Evolutionary conservation across 2,113 vertebrate species (phyloP).

Genomic region (Erpornis zantholeuca): DNA sequence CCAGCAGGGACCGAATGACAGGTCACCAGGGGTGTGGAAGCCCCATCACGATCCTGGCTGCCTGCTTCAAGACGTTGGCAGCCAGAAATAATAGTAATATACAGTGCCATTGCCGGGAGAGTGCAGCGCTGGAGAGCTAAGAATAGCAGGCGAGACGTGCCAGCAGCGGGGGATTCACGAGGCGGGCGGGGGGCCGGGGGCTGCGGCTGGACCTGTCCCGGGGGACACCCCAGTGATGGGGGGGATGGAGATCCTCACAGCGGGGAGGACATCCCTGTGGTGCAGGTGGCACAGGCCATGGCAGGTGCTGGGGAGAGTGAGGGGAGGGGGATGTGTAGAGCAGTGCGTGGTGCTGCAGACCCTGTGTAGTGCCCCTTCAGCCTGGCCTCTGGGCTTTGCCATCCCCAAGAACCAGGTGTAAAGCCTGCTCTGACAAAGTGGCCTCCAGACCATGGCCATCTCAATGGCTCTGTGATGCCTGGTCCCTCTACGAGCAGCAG

Average conservation of each 20-base stretch:
- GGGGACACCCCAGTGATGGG: not conserved
- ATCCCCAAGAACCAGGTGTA: not conserved
- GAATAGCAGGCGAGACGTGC: conserved; percentile 40
- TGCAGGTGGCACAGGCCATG: not conserved
- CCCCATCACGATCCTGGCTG: conserved; percentile 36
- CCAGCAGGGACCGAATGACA: conserved; percentile 13
- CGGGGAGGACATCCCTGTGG: fast-evolving
- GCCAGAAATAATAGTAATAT: conserved; percentile 37
- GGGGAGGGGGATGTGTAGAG: not conserved
- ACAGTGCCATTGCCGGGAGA: not conserved
- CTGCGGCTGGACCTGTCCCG: fast-evolving
- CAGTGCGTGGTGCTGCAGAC: fast-evolving
- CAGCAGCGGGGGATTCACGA: not conserved
- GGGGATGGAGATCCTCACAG: not conserved
- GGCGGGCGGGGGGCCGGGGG: not conserved
- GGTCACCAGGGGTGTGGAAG: conserved; percentile 52
- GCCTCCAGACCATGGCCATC: not conserved
- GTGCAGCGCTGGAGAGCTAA: conserved; percentile 37
- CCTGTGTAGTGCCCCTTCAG: fast-evolving
- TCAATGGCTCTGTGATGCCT: fast-evolving
- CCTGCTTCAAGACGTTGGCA: conserved; percentile 23
- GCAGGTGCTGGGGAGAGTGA: not conserved
- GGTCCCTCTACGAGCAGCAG: fast-evolving
- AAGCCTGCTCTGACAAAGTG: not conserved
- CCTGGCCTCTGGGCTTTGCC: not conserved